Percentiles rank a stretch among this genome's conserved stretches.
Evolutionary conservation across 2,888 invertebrate species (phyloP).

Genomic region (Oxyscelio sp.): DNA sequence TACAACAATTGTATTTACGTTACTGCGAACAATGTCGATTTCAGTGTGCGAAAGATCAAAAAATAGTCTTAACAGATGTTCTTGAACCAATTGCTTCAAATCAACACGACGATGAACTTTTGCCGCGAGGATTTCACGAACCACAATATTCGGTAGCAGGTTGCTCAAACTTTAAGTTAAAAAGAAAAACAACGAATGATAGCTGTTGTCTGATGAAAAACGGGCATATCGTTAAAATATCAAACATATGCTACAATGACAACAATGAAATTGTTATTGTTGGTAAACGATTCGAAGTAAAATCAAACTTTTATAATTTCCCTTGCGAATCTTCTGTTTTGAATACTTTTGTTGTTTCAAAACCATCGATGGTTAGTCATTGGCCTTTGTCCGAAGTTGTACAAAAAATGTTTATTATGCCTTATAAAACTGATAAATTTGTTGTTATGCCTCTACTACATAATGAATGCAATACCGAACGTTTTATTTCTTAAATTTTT

Average conservation of each 20-base stretch:
- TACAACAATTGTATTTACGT: conserved; percentile 49
- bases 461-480: too few relatives aligned
- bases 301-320: background rate
- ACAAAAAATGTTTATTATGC: background rate
- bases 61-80: too few relatives aligned
- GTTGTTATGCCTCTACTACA: conserved; percentile 1
- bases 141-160: too few relatives aligned
- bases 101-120: too few relatives aligned
- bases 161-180: conserved; percentile 16
- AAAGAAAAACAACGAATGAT: conserved; percentile 15
- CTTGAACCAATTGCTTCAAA: too few relatives aligned
- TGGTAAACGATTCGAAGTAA: background rate
- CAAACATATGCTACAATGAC: conserved; percentile 2
- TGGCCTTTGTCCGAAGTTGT: background rate
- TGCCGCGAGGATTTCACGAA: too few relatives aligned
- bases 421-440: background rate
- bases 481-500: too few relatives aligned
- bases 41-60: too few relatives aligned
- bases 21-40: too few relatives aligned
- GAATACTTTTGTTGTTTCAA: background rate
- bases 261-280: background rate
- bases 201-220: conserved; percentile 13
- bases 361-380: background rate
- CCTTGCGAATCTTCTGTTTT: background rate
- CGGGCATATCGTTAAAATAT: background rate